Conservation (phyloP, 2,113 vertebrate species). For the Phalacrocorax carbo region DNA sequence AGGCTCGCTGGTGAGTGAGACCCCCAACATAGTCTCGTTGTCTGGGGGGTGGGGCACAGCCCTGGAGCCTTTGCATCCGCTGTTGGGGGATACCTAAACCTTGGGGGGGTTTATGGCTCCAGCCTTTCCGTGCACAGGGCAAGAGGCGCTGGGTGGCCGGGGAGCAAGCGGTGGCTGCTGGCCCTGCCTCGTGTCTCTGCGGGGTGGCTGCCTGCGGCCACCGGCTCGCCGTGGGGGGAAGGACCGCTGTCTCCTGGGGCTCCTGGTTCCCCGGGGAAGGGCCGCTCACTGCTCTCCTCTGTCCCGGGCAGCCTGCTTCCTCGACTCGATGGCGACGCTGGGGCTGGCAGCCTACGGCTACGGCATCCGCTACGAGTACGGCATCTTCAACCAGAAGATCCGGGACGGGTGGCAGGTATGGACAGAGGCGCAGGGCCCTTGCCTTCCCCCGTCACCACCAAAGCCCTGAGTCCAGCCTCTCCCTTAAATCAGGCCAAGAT, state of each 20-base stretch:
- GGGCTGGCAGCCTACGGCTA: constrained; percentile 95
- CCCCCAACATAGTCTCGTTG: rapidly evolving
- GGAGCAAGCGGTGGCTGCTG: not conserved
- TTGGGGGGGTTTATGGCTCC: not conserved
- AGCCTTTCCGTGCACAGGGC: not conserved
- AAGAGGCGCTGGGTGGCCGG: not conserved
- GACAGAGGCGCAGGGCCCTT: rapidly evolving
- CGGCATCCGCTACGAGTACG: constrained; percentile 95
- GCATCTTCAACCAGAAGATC: constrained; percentile 98
- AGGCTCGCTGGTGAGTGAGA: constrained; percentile 88
- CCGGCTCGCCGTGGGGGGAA: not conserved
- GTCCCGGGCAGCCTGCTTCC: constrained; percentile 85
- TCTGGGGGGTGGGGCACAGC: not conserved
- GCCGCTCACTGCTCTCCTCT: not conserved
- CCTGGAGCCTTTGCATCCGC: not conserved
- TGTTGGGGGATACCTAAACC: rapidly evolving
- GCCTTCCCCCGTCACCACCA: rapidly evolving
- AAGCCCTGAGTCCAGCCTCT: rapidly evolving
- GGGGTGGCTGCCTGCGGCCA: not conserved
- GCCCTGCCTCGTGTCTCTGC: not conserved
- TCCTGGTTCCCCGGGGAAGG: rapidly evolving
- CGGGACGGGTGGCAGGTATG: constrained; percentile 94
- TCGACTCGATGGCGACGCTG: constrained; percentile 96
- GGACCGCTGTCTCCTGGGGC: not conserved
- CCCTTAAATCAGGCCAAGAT: rapidly evolving